Evolutionary conservation across 1,140 invertebrate species (phyloP), one percentile per base, ranked within the genome.

Genomic region (Latrodectus geometricus): DNA sequence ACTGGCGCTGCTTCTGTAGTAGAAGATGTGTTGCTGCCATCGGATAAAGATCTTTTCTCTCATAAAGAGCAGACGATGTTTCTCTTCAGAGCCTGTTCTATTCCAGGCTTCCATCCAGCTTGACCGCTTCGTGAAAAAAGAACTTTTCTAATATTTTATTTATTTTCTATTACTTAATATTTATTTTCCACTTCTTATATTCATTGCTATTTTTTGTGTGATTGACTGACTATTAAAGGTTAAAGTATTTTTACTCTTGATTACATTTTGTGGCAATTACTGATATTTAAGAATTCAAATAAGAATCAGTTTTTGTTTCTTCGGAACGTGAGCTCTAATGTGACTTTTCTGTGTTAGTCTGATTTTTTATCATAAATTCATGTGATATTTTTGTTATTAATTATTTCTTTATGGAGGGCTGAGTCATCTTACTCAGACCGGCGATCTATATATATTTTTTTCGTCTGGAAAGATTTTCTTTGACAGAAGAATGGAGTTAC

Each of bases 1-100:
- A 74, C 80, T 82, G 80, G 80, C 80, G 80, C 80, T 82, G 80
- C 56, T 61, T 69, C 73, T 65, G 69, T 74, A 23, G 61, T 69
- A 82, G 50, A 82, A 82, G 70, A 82, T 82, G 70, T 82, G 52
- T 49, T 73, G 69, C 80, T 74, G 70, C 80, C 69, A 82, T 21
- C 68, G 80, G 70, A 68, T 65, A 82, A 61, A 68, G 69, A 80
- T 70, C 68, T 74, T 70, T 80, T 72, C 68, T 80, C 78, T 56
- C 54, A 78, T 23, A 21, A 54, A 11, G 78, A 80, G 65, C 78
- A 80, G 80, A 82, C 80, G 80, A 73, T 50, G 65, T 74, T 73
- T 74, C 70, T 17, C 21, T 52, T 73, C 23, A 20, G 70, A 82
- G 52, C 80, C 21, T n/a, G 80, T 82, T 82, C 80, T 15, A 52